Evolutionary conservation across 2,888 invertebrate species (phyloP), one percentile per base, ranked within the genome.

Genomic region (Cinara cedri): DNA sequence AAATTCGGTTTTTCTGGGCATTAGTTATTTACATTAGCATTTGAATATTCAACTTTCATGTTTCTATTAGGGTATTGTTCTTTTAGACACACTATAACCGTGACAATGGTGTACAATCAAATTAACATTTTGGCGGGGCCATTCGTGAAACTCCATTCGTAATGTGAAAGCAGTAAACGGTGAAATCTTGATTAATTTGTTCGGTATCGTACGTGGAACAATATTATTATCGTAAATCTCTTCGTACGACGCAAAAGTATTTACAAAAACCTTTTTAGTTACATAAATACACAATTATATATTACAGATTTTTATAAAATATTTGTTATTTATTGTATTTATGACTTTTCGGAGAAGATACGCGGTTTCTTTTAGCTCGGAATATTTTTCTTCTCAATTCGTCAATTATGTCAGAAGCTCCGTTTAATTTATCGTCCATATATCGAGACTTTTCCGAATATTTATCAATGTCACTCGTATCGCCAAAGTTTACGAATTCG

Each of bases 191-290:
- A 82, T 97, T 96, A 76, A 98, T 96, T 21, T 90, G 90, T 85
- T 97, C 96, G 0, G 97, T 97, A 85, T 96, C 93, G 84, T 91
- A 90, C 68, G 91, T 90, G 3, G 91, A 92, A 0, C 93, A 91
- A n/a, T n/a, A n/a, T n/a, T n/a, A n/a, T 92, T 92, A 84, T 97
- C 96, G 85, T 93, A 98, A 0, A 98, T 88, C 84, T 91, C 92
- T 85, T 95, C 93, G 85, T 90, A 98, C 0, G 97, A 97, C 24
- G 90, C 89, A 60, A 98, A 87, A 85, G 89, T 92, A 84, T 96
- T 95, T 82, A 92, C 85, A 70, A 88, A 4, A 0, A 14, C 21
- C 13, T 71, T 34, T 44, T 55, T 11, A 14, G 14, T 8, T 3
- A 34, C 89, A 89, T 97, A 90, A 94, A 19, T 1, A 16, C 11